Base-by-base conservation (phyloP, 1,140 invertebrate genomes). In the Achatina immaculata region DNA sequence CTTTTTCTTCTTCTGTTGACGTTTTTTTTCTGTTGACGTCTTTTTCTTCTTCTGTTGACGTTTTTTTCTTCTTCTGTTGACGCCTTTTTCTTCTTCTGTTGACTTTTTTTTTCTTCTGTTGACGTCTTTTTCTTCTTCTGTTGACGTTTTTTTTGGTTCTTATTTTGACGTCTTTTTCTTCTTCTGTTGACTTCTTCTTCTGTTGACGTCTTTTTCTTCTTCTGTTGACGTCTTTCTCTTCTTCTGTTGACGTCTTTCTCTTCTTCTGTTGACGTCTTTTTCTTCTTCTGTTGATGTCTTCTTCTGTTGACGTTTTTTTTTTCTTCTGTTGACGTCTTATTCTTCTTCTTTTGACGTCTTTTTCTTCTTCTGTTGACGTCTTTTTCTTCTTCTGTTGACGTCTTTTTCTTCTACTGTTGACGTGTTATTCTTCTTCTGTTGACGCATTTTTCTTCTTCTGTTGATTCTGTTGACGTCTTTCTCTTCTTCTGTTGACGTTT, bases 401-500 rank as follows among this genome's bases (percentile, higher is more conserved):
- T 66, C n/a, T 66, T 74, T 19, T 45, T 43, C 42, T 45, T 40
- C 68, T 40, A 34, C 40, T 0, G 0, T 24, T 34, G n/a, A 6
- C 31, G 0, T 19, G 24, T 69, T 38, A 21, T 69, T 36, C 1
- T 69, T 38, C n/a, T 66, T 36, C 34, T 66, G 6, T n/a, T 36
- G 7, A 7, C n/a, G 6, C 62, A 11, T 36, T 11, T 66, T 66
- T n/a, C n/a, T n/a, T 19, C 19, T 48, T 19, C 19, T 48, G 7
- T 48, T 48, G 7, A 11, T 19, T 48, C 19, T 19, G 7, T n/a
- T 11, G 6, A 11, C 62, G 7, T 66, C 34, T 66, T 36, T n/a
- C n/a, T 66, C 34, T 66, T 66, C 62, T 66, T 66, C 62, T 66
- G n/a, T 66, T n/a, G 7, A 11, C n/a, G 7, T 36, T n/a, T 66